A percentile compares a stretch with the other conserved stretches of the same genome.
These are phyloP conservation scores for Antitype chi DNA, from an alignment of 2,888 invertebrate genomes.

Conservation along the genomic window DNA sequence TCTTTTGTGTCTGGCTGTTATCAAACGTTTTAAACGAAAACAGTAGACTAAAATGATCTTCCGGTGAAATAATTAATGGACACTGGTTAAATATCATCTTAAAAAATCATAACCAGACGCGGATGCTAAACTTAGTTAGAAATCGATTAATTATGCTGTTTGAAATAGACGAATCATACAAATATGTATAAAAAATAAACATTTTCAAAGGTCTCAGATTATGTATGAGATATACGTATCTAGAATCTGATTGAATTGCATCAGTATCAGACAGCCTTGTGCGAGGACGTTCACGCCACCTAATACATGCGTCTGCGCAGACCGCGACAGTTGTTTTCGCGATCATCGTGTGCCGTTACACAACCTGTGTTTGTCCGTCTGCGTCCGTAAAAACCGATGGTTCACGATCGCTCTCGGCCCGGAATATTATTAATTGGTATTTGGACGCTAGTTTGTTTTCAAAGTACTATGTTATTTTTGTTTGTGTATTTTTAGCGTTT, in stretches of 20 bases:
- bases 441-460: conserved; percentile 38
- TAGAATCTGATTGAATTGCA: conserved; percentile 73
- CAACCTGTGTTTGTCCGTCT: conserved; percentile 60
- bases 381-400: conserved; percentile 53
- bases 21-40: conserved; percentile 20
- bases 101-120: conserved; percentile 44
- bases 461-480: conserved; percentile 33
- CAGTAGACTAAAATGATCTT: not conserved
- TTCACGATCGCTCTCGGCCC: conserved; percentile 41
- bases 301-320: conserved; percentile 78
- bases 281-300: conserved; percentile 78
- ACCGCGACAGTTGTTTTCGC: conserved; percentile 68
- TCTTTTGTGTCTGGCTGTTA: conserved; percentile 39
- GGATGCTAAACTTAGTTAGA: conserved; percentile 46
- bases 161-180: conserved; percentile 37
- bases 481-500: conserved; percentile 12
- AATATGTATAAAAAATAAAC: conserved; percentile 41
- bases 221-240: conserved; percentile 65
- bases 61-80: conserved; percentile 35
- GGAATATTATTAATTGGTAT: conserved; percentile 48
- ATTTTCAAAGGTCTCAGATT: conserved; percentile 44
- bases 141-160: conserved; percentile 59
- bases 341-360: conserved; percentile 67
- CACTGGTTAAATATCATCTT: conserved; percentile 5
- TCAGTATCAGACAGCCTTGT: conserved; percentile 79